Evolutionary conservation across 2,797 vertebrate species (phyloP), one percentile per base, ranked within the genome.

Genomic region (Varecia variegata): DNA sequence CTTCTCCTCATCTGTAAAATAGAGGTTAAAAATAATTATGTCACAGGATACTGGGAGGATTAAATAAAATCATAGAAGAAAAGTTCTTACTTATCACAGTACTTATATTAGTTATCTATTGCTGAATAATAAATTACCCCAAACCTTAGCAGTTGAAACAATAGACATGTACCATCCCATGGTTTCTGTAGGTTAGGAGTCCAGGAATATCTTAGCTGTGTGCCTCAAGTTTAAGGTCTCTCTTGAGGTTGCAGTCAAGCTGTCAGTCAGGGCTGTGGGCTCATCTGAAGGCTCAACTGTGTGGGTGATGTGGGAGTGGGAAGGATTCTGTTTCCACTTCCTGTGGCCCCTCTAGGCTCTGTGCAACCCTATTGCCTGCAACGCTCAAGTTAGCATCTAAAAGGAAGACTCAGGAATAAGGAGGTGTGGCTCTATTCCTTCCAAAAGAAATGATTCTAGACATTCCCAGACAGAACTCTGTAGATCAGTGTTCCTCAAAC

Each of bases 21-120:
- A 62, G 50, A 14, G 20, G 71, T 58, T 94, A 45, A 90, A 93
- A 87, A 80, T 85, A 67, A 27, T 92, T 81, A 86, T 50, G 83
- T 84, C 50, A 82, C 11, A 83, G 27, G 38, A 30, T 70, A 47
- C 38, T 80, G 17, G n/a, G 12, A 90, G 4, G 8, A 79, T 79
- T 90, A 81, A 87, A 50, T 68, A 76, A 65, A 14, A 80, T 47
- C 65, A 70, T 11, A 67, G 27, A 71, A 52, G 10, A 77, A 79
- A 82, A 83, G 9, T 32, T 73, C 25, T 76, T 91, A 84, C 35
- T 50, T 82, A 56, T n/a, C 45, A 82, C 10, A 76, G 12, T 13
- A 50, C 68, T 38, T 88, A 15, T 68, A 14, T 35, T 58, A 43
- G 27, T 68, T 73, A 84, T 68, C 70, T 67, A 68, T 83, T 11